These are phyloP conservation scores for Psix sp. DNA, from an alignment of 1,140 invertebrate species.

Conservation along the genomic window DNA sequence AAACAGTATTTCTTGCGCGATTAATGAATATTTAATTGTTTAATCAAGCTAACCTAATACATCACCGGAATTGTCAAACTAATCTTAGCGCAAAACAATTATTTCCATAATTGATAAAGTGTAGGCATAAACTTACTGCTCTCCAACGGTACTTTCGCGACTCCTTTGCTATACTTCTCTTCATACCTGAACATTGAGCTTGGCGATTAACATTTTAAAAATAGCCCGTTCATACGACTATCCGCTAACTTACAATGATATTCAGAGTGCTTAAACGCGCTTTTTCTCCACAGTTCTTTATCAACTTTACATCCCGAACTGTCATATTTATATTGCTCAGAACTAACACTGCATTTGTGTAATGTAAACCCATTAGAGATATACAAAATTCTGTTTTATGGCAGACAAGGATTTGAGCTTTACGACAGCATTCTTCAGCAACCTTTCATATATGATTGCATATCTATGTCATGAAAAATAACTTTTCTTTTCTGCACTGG, in stretches of 20 bases:
- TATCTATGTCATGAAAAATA: too few relatives aligned
- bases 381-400: too few relatives aligned
- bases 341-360: too few relatives aligned
- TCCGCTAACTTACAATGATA: conserved; percentile 26
- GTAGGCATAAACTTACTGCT: conserved; percentile 26
- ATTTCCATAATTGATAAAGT: conserved; percentile 39
- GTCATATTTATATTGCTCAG: conserved; percentile 45
- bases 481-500: too few relatives aligned
- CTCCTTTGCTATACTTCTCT: conserved; percentile 13
- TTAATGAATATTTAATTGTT: conserved; percentile 20
- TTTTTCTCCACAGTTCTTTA: conserved; percentile 15
- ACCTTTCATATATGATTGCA: too few relatives aligned
- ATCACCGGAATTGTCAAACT: conserved; percentile 15
- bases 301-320: conserved; percentile 32
- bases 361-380: too few relatives aligned
- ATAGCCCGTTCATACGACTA: conserved; percentile 3
- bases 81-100: conserved; percentile 19
- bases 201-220: conserved; percentile 31
- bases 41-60: conserved; percentile 13
- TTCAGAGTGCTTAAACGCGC: conserved; percentile 20
- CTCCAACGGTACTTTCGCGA: not conserved
- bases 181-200: conserved; percentile 8
- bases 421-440: too few relatives aligned
- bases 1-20: too few relatives aligned
- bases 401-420: too few relatives aligned